Conservation (phyloP, 23 tunicate species). For the Halocynthia aurantium region DNA sequence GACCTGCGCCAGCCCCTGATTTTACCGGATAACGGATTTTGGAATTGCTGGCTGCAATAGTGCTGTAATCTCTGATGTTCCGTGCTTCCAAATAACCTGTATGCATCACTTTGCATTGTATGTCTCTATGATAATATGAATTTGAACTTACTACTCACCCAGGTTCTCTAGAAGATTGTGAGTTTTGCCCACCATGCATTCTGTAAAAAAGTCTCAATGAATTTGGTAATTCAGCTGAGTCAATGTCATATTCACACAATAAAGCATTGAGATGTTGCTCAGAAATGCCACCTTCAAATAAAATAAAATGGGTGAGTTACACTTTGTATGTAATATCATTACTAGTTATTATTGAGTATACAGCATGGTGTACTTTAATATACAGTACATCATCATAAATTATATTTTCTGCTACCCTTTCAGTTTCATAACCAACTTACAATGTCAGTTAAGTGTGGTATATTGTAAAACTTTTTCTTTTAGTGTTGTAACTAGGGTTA, state of each 20-base stretch:
- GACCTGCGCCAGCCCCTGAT: too few relatives aligned
- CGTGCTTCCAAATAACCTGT: conserved; percentile 9
- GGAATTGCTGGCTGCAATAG: neutral
- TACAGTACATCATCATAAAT: too few relatives aligned
- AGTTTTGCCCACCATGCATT: neutral
- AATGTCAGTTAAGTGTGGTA: too few relatives aligned
- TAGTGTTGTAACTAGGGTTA: too few relatives aligned
- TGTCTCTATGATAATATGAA: too few relatives aligned
- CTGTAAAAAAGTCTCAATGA: neutral
- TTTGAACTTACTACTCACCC: neutral
- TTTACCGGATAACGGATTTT: too few relatives aligned
- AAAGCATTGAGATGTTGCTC: neutral
- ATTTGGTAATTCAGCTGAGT: neutral
- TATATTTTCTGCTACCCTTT: too few relatives aligned
- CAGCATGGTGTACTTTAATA: too few relatives aligned
- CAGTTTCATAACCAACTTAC: too few relatives aligned
- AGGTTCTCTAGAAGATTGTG: neutral
- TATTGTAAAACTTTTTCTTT: too few relatives aligned
- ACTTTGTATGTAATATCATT: neutral
- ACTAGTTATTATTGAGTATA: too few relatives aligned
- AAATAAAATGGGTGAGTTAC: neutral
- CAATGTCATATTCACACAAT: neutral
- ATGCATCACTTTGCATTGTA: neutral
- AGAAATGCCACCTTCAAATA: neutral
- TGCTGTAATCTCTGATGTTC: neutral